phyloP scores from a whole-genome alignment of 2,888 invertebrate species.

The Leptinotarsa tumamoca region DNA sequence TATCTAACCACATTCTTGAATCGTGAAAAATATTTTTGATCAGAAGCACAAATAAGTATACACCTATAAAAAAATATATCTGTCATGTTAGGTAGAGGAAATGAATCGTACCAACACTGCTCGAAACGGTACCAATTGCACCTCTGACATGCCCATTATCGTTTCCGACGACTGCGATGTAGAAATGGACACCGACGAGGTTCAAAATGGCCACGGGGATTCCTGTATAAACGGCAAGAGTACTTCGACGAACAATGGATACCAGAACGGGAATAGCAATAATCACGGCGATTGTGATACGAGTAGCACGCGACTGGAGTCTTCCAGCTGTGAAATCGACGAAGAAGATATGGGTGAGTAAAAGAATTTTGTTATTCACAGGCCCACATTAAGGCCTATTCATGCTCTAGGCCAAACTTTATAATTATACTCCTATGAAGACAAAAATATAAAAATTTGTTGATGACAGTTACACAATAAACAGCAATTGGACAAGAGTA shows the following conservation, averaged over 20 bases:
- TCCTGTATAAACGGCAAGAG: conserved; percentile 52
- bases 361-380: no score
- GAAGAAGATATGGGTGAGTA: conserved; percentile 80
- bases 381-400: no score
- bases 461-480: no score
- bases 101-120: conserved; percentile 69
- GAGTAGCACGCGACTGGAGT: conserved; percentile 55
- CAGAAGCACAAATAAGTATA: no score
- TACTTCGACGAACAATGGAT: conserved; percentile 66
- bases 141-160: conserved; percentile 58
- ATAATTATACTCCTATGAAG: no score
- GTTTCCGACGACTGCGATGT: conserved; percentile 69
- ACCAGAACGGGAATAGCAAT: conserved; percentile 72
- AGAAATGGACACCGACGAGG: conserved; percentile 68
- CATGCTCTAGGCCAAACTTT: no score
- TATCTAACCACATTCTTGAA: no score
- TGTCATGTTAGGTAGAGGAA: conserved; percentile 65
- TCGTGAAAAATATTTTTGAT: no score
- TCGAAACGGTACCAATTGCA: conserved; percentile 66
- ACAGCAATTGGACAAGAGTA: no score
- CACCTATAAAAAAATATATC: background rate
- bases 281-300: conserved; percentile 50
- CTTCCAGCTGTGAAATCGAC: conserved; percentile 74
- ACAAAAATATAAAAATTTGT: no score
- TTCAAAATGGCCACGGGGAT: conserved; percentile 61